Conservation (phyloP, 2,797 vertebrate genomes). For the Acanthornis magna region DNA sequence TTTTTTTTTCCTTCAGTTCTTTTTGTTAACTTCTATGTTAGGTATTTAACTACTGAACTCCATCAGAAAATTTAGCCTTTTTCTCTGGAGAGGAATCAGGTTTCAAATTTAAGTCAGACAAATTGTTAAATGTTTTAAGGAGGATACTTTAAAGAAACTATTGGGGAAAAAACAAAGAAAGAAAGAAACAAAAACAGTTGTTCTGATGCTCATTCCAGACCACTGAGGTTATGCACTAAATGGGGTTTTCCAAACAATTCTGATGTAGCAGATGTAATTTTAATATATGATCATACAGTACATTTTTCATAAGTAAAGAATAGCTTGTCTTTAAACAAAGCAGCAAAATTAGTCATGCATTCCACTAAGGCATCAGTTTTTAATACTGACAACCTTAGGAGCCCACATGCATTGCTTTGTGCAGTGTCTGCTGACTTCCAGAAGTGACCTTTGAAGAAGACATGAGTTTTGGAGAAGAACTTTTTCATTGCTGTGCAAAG, state of each 20-base stretch:
- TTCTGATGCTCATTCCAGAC: not conserved
- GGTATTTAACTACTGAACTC: not conserved
- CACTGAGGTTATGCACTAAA: not conserved
- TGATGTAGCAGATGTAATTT: not conserved
- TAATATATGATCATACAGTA: not conserved
- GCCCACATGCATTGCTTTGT: not conserved
- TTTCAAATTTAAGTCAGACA: not conserved
- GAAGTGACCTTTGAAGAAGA: not conserved
- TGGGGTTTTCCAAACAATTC: not conserved
- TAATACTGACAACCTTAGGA: not conserved
- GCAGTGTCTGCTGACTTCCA: not conserved
- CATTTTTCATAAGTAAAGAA: constrained; percentile 8
- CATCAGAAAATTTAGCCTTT: constrained; percentile 17
- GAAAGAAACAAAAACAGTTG: not conserved
- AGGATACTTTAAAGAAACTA: not conserved
- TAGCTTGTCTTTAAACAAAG: constrained; percentile 27
- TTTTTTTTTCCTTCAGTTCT: not conserved
- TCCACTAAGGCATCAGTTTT: not conserved
- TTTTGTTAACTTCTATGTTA: not conserved
- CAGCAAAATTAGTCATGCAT: not conserved
- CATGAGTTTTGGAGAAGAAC: not conserved
- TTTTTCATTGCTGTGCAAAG: not conserved
- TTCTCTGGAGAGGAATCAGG: not conserved
- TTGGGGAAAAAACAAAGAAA: not conserved
- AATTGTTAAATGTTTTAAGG: not conserved